Evolutionary conservation across 2,797 vertebrate genomes (phyloP), one percentile per base, ranked within the genome.

Genomic region (Bradypodion ventrale): DNA sequence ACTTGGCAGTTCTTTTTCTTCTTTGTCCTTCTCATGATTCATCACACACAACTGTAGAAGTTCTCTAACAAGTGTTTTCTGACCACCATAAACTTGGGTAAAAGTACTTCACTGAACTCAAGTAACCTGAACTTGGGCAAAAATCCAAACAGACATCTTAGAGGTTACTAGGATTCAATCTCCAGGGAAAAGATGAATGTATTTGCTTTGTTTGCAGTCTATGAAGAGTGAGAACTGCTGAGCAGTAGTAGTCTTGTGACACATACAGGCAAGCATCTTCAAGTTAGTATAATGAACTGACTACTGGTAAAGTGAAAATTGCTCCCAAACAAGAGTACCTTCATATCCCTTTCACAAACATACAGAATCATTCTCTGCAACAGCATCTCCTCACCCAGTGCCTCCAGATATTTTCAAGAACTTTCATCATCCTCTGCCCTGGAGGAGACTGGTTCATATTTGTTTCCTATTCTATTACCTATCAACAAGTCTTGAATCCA

Each of bases 141-240:
- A 25, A 88, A 90, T 82, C 94, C 95, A 95, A 89, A 79, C 94
- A 94, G 93, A 94, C 92, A 1, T 85, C 89, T 82, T 72, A 73
- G 52, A 69, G 93, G 94, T 95, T 95, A 95, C 92, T 92, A 84
- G 88, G 89, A 94, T 94, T 95, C 94, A 92, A 7, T 32, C 13
- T 76, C 76, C 46, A n/a, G 44, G 79, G 85, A 88, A 79, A 94
- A 79, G 23, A 94, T 91, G 87, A 95, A 93, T 78, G 46, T 25
- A 52, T 63, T 91, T 78, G 89, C 83, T 62, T 84, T 83, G 83
- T 90, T 73, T 52, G 37, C 32, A 72, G 46, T 10, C 59, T 37
- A 73, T 77, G 83, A 92, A 91, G 93, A 93, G 93, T 74, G 87
- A 89, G 88, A 94, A 83, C 40, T 80, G 93, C 92, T 83, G 80